A percentile compares a stretch with the other conserved stretches of the same genome.
Evolutionary conservation across 2,797 vertebrate genomes (phyloP).

Genomic region (Muraenolepis orangiensis): DNA sequence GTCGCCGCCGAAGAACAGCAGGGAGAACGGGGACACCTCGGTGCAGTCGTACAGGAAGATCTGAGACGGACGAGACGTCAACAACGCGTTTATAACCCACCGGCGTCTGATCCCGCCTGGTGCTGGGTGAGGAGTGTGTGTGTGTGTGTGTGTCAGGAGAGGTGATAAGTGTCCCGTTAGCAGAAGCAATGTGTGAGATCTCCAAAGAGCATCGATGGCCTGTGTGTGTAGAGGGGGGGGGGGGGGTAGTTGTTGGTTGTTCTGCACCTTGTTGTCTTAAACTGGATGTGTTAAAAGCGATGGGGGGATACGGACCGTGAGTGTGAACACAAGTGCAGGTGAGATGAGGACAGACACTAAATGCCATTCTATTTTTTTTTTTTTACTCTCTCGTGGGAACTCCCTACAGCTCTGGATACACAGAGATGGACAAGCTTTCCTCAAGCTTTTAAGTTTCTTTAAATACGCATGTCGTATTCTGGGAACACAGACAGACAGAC

Average conservation of each 20-base stretch:
- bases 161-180: neutral
- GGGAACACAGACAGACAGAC: no score
- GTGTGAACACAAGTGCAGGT: neutral
- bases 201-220: neutral
- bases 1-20: conserved; percentile 95
- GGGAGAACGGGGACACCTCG: conserved; percentile 93
- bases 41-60: conserved; percentile 98
- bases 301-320: neutral
- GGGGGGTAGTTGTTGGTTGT: neutral
- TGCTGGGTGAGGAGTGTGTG: no score
- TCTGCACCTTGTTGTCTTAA: neutral
- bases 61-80: conserved; percentile 63
- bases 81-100: neutral
- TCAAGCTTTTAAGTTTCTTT: neutral
- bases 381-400: no score
- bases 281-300: neutral
- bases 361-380: no score
- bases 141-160: no score
- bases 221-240: neutral
- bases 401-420: neutral
- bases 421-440: neutral
- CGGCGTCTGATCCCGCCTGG: no score
- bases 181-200: neutral
- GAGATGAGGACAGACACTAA: no score
- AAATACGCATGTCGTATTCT: neutral